phyloP scores from a whole-genome alignment of 2,797 vertebrate species.

The Sylvilagus floridanus region DNA sequence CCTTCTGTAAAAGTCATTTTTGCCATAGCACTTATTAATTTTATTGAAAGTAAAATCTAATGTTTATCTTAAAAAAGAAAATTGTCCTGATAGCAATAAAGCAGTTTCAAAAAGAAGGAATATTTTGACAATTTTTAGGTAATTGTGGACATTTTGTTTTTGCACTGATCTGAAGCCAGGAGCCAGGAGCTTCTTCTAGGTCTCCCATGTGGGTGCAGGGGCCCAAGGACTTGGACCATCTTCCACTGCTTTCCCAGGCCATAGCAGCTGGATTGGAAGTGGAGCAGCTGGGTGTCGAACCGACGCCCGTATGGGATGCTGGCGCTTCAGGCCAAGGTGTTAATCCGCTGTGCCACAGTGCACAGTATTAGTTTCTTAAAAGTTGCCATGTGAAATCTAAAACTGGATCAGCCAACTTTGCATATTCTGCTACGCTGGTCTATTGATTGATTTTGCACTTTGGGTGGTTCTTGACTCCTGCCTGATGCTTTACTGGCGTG shows the following conservation, averaged over 20 bases:
- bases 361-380: neutral
- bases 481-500: neutral
- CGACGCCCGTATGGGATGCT: too few relatives aligned
- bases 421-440: neutral
- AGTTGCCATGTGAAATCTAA: neutral
- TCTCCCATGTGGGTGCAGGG: too few relatives aligned
- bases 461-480: neutral
- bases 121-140: conserved; percentile 7
- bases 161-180: neutral
- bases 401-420: neutral
- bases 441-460: neutral
- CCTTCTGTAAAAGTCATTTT: too few relatives aligned
- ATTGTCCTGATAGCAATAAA: neutral
- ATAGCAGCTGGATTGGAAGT: too few relatives aligned
- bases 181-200: too few relatives aligned
- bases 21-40: neutral
- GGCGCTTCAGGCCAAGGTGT: too few relatives aligned
- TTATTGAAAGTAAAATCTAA: conserved; percentile 41
- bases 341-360: too few relatives aligned
- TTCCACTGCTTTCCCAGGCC: too few relatives aligned
- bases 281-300: too few relatives aligned
- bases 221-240: too few relatives aligned
- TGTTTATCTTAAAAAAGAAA: neutral
- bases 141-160: neutral
- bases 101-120: neutral